Conservation (phyloP, 2,113 vertebrate genomes). For the Chitala chitala region DNA sequence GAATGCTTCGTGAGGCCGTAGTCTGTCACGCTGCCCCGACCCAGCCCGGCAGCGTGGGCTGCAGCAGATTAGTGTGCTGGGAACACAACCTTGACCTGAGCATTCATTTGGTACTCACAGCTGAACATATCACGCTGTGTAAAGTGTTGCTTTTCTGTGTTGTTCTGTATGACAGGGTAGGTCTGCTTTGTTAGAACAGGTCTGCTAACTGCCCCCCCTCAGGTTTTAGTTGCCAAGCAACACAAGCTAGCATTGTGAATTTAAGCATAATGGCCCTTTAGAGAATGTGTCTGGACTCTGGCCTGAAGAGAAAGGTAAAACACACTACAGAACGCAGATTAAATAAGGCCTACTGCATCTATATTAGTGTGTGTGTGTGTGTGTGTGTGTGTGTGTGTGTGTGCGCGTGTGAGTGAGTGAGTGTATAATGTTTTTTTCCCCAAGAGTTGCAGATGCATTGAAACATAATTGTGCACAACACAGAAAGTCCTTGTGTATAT, state of each 20-base stretch:
- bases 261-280: constrained; percentile 14
- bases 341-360: too few relatives aligned
- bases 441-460: too few relatives aligned
- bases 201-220: background rate
- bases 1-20: constrained; percentile 21
- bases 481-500: too few relatives aligned
- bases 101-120: background rate
- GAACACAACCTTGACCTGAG: too few relatives aligned
- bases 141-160: background rate
- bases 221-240: constrained; percentile 20
- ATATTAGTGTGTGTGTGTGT: too few relatives aligned
- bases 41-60: too few relatives aligned
- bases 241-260: constrained; percentile 12
- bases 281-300: background rate
- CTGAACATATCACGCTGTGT: background rate
- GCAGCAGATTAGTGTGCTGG: too few relatives aligned
- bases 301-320: background rate
- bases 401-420: background rate
- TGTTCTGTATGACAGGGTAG: background rate
- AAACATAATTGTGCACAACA: too few relatives aligned
- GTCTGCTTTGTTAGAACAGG: background rate
- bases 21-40: background rate
- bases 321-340: too few relatives aligned
- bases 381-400: background rate
- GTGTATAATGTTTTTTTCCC: too few relatives aligned